Conservation (phyloP, 2,113 vertebrate species). For the Misgurnus mizolepis region DNA sequence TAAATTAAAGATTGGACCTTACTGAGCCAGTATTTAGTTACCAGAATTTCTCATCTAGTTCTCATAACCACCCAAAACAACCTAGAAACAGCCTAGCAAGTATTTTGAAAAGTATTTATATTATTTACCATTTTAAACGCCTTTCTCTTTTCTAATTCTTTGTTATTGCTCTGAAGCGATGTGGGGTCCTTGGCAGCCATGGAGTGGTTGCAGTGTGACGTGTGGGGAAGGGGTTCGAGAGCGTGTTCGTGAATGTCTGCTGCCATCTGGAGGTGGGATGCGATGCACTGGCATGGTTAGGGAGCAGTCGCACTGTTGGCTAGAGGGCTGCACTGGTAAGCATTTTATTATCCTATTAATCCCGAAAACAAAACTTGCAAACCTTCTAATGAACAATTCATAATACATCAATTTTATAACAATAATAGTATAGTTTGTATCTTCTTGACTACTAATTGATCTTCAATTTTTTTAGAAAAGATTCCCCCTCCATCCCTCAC, state of each 20-base stretch:
- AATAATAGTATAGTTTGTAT: no score
- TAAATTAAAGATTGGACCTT: no score
- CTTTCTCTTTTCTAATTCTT: background rate
- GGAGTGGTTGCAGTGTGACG: constrained; percentile 89
- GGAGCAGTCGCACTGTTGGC: constrained; percentile 87
- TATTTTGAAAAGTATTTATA: background rate
- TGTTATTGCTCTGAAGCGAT: constrained; percentile 69
- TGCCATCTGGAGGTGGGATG: constrained; percentile 73
- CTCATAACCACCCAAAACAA: no score
- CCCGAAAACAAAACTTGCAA: background rate
- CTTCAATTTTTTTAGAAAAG: constrained; percentile 19
- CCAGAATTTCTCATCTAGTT: no score
- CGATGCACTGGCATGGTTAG: constrained; percentile 79
- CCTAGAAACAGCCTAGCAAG: no score
- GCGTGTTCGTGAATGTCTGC: constrained; percentile 82
- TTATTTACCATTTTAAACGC: background rate
- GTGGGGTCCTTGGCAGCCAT: constrained; percentile 90
- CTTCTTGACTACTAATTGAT: no score
- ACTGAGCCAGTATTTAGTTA: no score
- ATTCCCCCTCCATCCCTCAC: constrained; percentile 59
- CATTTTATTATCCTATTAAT: constrained; percentile 31
- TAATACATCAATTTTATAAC: no score
- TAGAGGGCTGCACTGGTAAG: constrained; percentile 87
- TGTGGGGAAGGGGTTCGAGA: constrained; percentile 91
- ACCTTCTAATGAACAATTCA: background rate